Conservation (phyloP, 2,113 vertebrate species). For the Typhlomys cinereus region DNA sequence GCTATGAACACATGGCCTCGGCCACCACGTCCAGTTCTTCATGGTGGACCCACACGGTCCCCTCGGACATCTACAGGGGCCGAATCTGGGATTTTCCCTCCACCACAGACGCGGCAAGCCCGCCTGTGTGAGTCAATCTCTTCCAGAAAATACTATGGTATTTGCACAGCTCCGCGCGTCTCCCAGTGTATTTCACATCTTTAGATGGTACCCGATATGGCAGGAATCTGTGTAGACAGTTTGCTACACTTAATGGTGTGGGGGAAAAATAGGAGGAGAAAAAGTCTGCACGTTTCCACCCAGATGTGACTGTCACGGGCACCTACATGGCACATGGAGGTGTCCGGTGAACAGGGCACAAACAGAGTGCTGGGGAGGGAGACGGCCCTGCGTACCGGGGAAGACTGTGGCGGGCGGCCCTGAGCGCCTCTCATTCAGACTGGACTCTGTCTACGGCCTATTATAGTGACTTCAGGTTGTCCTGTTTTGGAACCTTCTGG, state of each 20-base stretch:
- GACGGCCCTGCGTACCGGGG: not conserved
- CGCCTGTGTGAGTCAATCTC: not conserved
- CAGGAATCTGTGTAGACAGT: no score
- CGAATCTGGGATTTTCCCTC: not conserved
- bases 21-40: not conserved
- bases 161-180: not conserved
- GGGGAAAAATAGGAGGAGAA: not conserved
- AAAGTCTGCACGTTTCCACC: not conserved
- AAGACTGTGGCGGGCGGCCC: not conserved
- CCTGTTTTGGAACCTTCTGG: not conserved
- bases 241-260: no score
- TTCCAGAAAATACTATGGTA: not conserved
- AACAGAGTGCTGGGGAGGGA: no score
- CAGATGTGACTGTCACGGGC: not conserved
- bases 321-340: no score
- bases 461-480: not conserved
- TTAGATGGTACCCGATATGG: not conserved
- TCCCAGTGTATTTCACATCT: not conserved
- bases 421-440: not conserved
- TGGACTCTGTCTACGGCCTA: not conserved
- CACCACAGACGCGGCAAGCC: no score
- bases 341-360: not conserved
- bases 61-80: not conserved
- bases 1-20: rapidly evolving
- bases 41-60: not conserved